Base-by-base conservation (phyloP, 2,888 invertebrate species). In the Norana najaformis region DNA sequence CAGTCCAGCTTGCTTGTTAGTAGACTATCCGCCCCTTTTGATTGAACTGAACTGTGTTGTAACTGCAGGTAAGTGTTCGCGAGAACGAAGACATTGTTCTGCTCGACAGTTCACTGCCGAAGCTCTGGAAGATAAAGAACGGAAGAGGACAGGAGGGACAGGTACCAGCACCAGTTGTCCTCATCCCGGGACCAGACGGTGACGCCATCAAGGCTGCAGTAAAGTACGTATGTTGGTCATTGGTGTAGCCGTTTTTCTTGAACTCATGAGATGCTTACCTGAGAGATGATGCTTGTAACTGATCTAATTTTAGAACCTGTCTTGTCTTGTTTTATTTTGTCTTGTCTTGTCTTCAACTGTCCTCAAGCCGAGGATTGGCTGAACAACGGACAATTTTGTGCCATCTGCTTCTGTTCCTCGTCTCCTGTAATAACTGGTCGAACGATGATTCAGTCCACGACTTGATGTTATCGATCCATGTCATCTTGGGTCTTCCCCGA, bases 31-130 rank as follows among this genome's bases (percentile, higher is more conserved):
- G n/a, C n/a, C n/a, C n/a, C n/a, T n/a, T n/a, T n/a, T n/a, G n/a
- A n/a, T n/a, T n/a, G n/a, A n/a, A n/a, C n/a, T n/a, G n/a, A n/a
- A n/a, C n/a, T n/a, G n/a, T n/a, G n/a, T n/a, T n/a, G n/a, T n/a
- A n/a, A n/a, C n/a, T n/a, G 69, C 69, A 92, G 92, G 89, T 92
- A 16, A 89, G 83, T 23, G 85, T 92, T 20, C 90, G 92, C 18
- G 91, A 92, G 38, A 91, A 90, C 30, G 92, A 92, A 39, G 91
- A 92, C 89, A 39, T 92, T 16, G 89, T 92, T 88, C 69, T 92
- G 53, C 82, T 92, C 38, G 92, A 92, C 89, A 92, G 91, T 88
- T 88, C 91, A 5, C 83, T 90, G 23, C 41, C 88, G 16, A 89
- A 91, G 47, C 37, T 88, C 37, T 92, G 92, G 92, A 90, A 88